A percentile compares a stretch with the other conserved stretches of the same genome.
Evolutionary conservation across 2,888 invertebrate genomes (phyloP).

Genomic region (Megaustenia siamemsis): DNA sequence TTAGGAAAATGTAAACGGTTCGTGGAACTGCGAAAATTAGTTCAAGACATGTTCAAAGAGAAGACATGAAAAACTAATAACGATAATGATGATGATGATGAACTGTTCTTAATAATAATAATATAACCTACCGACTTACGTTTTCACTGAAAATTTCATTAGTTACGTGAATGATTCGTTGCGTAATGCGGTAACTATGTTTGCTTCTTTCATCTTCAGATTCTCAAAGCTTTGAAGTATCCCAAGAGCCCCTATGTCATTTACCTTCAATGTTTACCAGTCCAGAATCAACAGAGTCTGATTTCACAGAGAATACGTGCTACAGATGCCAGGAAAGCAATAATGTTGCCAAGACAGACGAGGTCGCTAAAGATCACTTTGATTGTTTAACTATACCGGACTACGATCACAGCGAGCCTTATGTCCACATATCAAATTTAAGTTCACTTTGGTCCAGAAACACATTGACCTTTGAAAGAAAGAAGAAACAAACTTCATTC

Average conservation of each 20-base stretch:
- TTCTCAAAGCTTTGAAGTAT: not conserved
- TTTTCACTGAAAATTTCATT: too few relatives aligned
- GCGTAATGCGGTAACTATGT: not conserved
- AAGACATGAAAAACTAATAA: too few relatives aligned
- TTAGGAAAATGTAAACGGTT: too few relatives aligned
- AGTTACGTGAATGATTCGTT: too few relatives aligned
- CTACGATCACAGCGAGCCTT: not conserved
- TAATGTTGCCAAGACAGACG: constrained; percentile 11
- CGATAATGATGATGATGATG: too few relatives aligned
- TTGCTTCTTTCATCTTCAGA: not conserved
- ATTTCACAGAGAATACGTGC: not conserved
- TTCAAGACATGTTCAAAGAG: too few relatives aligned
- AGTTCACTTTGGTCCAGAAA: not conserved
- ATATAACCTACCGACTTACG: too few relatives aligned
- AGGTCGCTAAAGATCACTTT: constrained; percentile 7
- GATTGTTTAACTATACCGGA: not conserved
- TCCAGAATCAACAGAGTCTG: not conserved
- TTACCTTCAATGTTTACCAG: not conserved
- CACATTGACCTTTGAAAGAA: not conserved
- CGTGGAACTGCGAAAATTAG: too few relatives aligned
- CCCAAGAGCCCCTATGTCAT: too few relatives aligned
- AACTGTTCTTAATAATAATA: too few relatives aligned
- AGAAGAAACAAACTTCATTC: not conserved
- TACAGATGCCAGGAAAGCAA: not conserved
- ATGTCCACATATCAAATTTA: not conserved